Conservation (phyloP, 2,888 invertebrate genomes). For the Drosophila histrio region DNA sequence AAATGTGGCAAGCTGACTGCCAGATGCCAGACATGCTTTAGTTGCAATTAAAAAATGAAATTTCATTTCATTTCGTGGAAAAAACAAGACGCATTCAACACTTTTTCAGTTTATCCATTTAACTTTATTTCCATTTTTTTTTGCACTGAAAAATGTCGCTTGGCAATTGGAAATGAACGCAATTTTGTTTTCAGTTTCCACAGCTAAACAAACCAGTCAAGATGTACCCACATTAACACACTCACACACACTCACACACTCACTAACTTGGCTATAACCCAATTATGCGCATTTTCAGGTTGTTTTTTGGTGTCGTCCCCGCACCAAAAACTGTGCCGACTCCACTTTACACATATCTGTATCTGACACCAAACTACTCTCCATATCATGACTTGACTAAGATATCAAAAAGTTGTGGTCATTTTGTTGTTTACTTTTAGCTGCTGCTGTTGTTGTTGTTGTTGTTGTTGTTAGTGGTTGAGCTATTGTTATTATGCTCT, state of each 20-base stretch:
- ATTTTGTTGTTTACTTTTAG: conserved; percentile 15
- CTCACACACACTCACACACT: conserved; percentile 18
- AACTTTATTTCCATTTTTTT: conserved; percentile 27
- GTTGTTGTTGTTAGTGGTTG: conserved; percentile 6
- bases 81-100: conserved; percentile 43
- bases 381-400: conserved; percentile 52
- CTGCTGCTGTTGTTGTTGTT: conserved; percentile 14
- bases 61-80: conserved; percentile 62
- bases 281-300: conserved; percentile 65
- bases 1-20: conserved; percentile 39
- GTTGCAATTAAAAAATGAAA: conserved; percentile 73
- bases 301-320: conserved; percentile 70
- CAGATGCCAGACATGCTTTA: conserved; percentile 33
- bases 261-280: conserved; percentile 64
- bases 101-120: conserved; percentile 57
- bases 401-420: conserved; percentile 41
- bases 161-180: conserved; percentile 18
- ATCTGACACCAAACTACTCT: conserved; percentile 35
- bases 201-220: conserved; percentile 36
- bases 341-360: conserved; percentile 32
- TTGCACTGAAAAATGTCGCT: conserved; percentile 49
- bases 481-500: background rate
- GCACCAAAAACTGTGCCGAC: conserved; percentile 31
- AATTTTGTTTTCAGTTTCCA: conserved; percentile 39
- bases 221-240: conserved; percentile 26